Conservation (phyloP, 2,113 vertebrate genomes). For the Menidia beryllina region DNA sequence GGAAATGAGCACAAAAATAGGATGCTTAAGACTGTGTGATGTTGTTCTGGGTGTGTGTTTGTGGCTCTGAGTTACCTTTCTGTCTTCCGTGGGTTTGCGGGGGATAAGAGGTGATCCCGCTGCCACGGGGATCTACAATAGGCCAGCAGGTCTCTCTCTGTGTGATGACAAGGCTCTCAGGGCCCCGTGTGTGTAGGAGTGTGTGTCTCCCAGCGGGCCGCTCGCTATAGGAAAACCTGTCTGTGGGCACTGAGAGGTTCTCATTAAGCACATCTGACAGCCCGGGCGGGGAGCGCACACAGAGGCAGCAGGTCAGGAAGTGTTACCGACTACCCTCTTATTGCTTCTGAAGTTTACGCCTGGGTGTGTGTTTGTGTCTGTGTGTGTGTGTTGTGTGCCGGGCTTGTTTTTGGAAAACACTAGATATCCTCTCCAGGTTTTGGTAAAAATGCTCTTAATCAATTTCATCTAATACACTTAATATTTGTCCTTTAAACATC, state of each 20-base stretch:
- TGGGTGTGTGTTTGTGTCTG: conserved; percentile 4
- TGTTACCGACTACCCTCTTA: conserved; percentile 49
- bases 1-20: conserved; percentile 49
- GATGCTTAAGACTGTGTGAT: conserved; percentile 22
- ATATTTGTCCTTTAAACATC: no score
- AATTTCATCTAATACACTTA: conserved; percentile 11
- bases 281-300: conserved; percentile 64
- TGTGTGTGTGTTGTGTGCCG: conserved; percentile 17
- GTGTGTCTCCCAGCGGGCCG: conserved; percentile 69
- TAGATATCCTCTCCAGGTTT: conserved; percentile 2
- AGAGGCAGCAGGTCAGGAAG: conserved; percentile 66
- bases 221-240: conserved; percentile 63
- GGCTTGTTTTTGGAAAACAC: conserved; percentile 11
- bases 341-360: conserved; percentile 56
- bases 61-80: conserved; percentile 41
- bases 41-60: conserved; percentile 15
- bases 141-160: conserved; percentile 72
- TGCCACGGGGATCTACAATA: conserved; percentile 70
- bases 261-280: conserved; percentile 78
- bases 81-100: conserved; percentile 54
- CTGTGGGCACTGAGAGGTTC: conserved; percentile 54
- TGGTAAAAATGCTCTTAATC: conserved; percentile 18
- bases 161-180: conserved; percentile 71
- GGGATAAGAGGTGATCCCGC: conserved; percentile 70
- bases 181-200: conserved; percentile 42